Evolutionary conservation across 2,113 vertebrate genomes (phyloP), one percentile per base, ranked within the genome.

Genomic region (Picathartes gymnocephalus): DNA sequence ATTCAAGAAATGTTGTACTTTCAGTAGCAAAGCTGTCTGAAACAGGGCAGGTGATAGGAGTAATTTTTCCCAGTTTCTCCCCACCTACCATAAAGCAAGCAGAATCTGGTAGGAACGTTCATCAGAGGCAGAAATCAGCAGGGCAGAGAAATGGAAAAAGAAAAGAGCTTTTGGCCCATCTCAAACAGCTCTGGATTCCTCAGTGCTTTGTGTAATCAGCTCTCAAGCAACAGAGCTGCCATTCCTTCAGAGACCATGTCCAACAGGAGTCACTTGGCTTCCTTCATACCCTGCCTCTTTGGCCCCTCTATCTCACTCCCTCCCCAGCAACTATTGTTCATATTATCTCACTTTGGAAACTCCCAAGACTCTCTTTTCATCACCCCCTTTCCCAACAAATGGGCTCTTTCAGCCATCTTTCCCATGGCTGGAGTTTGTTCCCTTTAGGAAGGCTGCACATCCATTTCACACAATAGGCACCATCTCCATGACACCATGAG

Each of bases 181-280:
- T 73, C 28, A 77, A 40, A 31, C 21, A 54, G 39, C 39, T 65
- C 23, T 25, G 28, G 20, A 18, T 68, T 58, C 47, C 60, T 86
- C 56, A 70, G 33, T 35, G 19, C 39, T 91, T 58, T 11, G 3
- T 58, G 27, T 72, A 30, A 78, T 16, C 5, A 1, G 39, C 2
- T 2, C 48, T 65, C 22, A 45, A 64, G 53, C 35, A 60, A 30
- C 19, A 47, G 35, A 74, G 30, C 53, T 79, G 17, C 42, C n/a
- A 9, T 25, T 31, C 42, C 51, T 85, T 78, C 0, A 0, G 58
- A 76, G 30, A 77, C 28, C 0, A 0, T 4, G 19, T 57, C 35
- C 0, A 1, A 31, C 2, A 0, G 27, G 20, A 54, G 35, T 19
- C 47, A 25, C 35, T 82, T 2, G 2, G 56, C 70, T 88, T 60